Conservation (phyloP, 2,113 vertebrate genomes). For the Felis chaus region DNA sequence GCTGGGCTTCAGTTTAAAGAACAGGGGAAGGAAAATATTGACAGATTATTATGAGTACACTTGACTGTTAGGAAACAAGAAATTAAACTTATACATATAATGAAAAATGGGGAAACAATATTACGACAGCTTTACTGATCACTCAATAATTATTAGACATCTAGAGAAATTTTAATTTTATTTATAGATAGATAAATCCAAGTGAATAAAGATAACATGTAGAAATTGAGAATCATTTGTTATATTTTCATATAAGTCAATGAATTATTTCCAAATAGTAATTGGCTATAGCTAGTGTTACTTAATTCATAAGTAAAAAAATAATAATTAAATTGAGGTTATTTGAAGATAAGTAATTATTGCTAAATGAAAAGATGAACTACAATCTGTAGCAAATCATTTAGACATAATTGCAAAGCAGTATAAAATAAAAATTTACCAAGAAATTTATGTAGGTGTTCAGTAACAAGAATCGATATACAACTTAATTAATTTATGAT, state of each 20-base stretch:
- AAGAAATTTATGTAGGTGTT: neutral
- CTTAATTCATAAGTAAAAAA: slow-evolving; percentile 41
- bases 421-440: neutral
- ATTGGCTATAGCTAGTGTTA: neutral
- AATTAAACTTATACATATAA: neutral
- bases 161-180: neutral
- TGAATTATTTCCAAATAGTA: slow-evolving; percentile 25
- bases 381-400: neutral
- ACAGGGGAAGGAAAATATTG: neutral
- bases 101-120: neutral
- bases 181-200: neutral
- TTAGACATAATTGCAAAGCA: slow-evolving; percentile 45
- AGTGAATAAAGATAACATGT: neutral
- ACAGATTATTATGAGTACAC: neutral
- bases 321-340: slow-evolving; percentile 18
- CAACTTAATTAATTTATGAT: neutral
- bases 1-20: neutral
- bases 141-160: neutral
- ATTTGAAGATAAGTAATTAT: slow-evolving; percentile 46
- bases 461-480: neutral
- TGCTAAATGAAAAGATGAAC: slow-evolving; percentile 4
- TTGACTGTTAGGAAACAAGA: neutral
- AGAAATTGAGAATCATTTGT: neutral
- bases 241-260: neutral
- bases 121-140: neutral